Base-by-base conservation (phyloP, 2,888 invertebrate species). In the Xestia ashworthii region DNA sequence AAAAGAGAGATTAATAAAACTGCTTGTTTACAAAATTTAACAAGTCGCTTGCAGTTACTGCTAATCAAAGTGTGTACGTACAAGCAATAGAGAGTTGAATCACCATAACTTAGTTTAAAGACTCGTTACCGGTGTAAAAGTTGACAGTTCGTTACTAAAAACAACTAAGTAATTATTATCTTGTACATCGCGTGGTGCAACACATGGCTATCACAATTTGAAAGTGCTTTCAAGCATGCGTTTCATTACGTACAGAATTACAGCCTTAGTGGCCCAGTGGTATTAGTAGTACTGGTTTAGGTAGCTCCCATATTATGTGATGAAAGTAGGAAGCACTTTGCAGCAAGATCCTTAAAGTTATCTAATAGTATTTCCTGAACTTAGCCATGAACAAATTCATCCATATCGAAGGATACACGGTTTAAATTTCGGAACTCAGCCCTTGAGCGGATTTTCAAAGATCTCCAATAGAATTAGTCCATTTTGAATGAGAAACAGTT, bases 201-300 rank as follows among this genome's bases (percentile, higher is more conserved):
- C 64, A 80, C 72, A 64, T 64, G 53, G 19, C 70, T 75, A 75
- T 75, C 50, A 67, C 78, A 79, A 77, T 83, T 44, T 71, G 80
- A 71, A 83, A 79, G 75, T 75, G 75, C 66, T 71, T 78, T 71
- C 74, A 78, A 73, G 66, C 64, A 81, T 80, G 73, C 74, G 60
- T 73, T 64, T 65, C 60, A 71, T 76, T 71, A 74, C 71, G 70
- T 72, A 71, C 65, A 75, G 55, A 74, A 81, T 75, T 62, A 71
- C 69, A 78, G 55, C n/a, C 68, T 62, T 55, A 72, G 41, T 83
- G 44, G 25, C 55, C 64, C 38, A 62, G 48, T 74, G 9, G 60
- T 71, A 19, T n/a, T 46, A 48, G 48, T 60, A 44, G 41, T 46
- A 64, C 46, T 64, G 14, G 11, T 64, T 14, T 14, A 41, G 14